Conservation (phyloP, 2,113 vertebrate genomes). For the Solea solea region DNA sequence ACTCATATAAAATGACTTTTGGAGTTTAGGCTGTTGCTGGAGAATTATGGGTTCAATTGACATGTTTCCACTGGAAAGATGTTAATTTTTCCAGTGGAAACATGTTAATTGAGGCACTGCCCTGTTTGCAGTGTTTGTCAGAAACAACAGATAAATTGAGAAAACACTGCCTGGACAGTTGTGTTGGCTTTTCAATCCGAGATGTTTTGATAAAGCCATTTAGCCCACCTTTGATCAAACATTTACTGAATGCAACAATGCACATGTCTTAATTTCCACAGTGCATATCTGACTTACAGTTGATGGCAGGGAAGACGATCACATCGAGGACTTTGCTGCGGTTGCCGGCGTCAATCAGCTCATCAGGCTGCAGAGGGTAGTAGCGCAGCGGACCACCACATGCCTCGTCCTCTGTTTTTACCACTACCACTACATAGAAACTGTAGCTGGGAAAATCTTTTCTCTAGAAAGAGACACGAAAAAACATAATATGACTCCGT, state of each 20-base stretch:
- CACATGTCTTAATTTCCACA: not conserved
- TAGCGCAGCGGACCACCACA: conserved; percentile 90
- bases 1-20: too few species aligned
- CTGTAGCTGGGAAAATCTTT: conserved; percentile 96
- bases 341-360: conserved; percentile 89
- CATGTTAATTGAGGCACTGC: too few species aligned
- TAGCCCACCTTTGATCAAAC: not conserved
- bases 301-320: conserved; percentile 88
- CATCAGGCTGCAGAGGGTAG: conserved; percentile 89
- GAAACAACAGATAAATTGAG: not conserved
- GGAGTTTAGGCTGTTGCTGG: too few species aligned
- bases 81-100: too few species aligned
- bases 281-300: conserved; percentile 79
- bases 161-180: not conserved
- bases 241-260: not conserved
- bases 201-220: not conserved
- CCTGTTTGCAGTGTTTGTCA: too few species aligned
- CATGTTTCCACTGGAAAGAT: too few species aligned
- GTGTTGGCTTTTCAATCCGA: too few species aligned
- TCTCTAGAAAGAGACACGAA: conserved; percentile 76
- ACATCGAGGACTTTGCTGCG: conserved; percentile 91
- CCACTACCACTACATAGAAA: conserved; percentile 97
- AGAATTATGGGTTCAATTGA: too few species aligned
- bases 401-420: conserved; percentile 95
- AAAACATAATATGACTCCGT: not conserved